Base-by-base conservation (phyloP, 1,140 invertebrate species). In the Anadara kagoshimensis region DNA sequence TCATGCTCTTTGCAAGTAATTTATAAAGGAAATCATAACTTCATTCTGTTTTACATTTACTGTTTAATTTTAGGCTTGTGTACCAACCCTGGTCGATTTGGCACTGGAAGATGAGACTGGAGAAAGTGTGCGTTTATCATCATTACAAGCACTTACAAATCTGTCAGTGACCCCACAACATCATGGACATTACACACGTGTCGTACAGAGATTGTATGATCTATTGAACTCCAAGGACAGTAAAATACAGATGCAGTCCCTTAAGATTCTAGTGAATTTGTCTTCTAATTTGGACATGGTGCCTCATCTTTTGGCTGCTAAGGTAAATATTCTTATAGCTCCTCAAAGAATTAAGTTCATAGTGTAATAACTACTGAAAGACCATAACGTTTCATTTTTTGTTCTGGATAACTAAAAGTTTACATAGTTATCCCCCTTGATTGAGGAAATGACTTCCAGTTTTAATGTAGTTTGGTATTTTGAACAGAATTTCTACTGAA, bases 191-290 rank as follows among this genome's bases (percentile, higher is more conserved):
- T 89, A 86, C 78, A 85, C 83, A 1, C 59, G 79, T 4, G 36
- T 81, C 3, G 73, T 89, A 12, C 83, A 85, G 51, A 72, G 78
- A 56, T 68, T 89, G 26, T 88, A 84, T 64, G 69, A 75, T 26
- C 58, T 83, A 8, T 56, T 89, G 49, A 78, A 84, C 26, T 70
- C 56, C 20, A 69, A 66, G 12, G 59, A 73, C 20, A 41, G 56
- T 7, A 68, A 69, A 41, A 73, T 86, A 49, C 82, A 91, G 76
- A 82, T 93, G 16, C 92, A 93, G 79, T 89, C 92, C 16, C 83
- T 93, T 0, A 91, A 92, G 79, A 84, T 93, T 36, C 88, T 93
- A n/a, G 92, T 93, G 54, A 93, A 93, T 85, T 85, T 93, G 5
- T 92, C 92, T 5, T 92, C 91, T 75, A 93, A 93, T 85, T 87